Conservation (phyloP, 2,113 vertebrate genomes). For the Cryptotis parvus region DNA sequence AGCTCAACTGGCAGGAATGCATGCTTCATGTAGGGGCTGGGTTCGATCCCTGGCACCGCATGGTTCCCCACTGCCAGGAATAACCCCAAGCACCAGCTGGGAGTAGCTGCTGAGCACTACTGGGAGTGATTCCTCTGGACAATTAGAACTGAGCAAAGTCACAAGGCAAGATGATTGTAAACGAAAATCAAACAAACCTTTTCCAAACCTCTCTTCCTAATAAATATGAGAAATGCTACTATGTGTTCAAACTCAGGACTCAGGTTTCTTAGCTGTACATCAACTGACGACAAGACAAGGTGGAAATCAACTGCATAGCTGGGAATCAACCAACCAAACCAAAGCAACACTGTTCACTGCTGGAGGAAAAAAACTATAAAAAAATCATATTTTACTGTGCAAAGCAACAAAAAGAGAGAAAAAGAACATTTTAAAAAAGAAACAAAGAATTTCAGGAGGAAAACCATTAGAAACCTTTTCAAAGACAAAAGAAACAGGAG, state of each 20-base stretch:
- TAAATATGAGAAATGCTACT: constrained; percentile 22
- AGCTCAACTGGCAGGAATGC: too few relatives aligned
- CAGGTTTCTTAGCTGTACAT: background rate
- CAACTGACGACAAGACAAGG: constrained; percentile 45
- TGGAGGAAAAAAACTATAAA: constrained; percentile 23
- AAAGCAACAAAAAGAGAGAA: background rate
- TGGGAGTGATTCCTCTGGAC: too few relatives aligned
- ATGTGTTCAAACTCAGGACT: constrained; percentile 44
- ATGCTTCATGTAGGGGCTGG: too few relatives aligned
- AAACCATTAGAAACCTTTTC: constrained; percentile 3
- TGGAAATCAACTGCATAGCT: background rate
- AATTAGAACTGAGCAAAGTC: constrained; percentile 11
- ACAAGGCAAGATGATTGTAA: background rate
- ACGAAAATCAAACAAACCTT: background rate
- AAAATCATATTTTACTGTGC: constrained; percentile 3
- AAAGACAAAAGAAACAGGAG: background rate
- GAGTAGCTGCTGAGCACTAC: too few relatives aligned
- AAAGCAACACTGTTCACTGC: background rate
- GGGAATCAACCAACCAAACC: background rate
- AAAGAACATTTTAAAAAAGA: too few relatives aligned
- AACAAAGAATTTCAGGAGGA: background rate
- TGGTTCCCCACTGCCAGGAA: too few relatives aligned
- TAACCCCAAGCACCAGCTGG: too few relatives aligned
- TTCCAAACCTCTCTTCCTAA: constrained; percentile 40
- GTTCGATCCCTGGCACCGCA: too few relatives aligned